phyloP scores from a whole-genome alignment of 2,797 vertebrate species.

The Lates japonicus region DNA sequence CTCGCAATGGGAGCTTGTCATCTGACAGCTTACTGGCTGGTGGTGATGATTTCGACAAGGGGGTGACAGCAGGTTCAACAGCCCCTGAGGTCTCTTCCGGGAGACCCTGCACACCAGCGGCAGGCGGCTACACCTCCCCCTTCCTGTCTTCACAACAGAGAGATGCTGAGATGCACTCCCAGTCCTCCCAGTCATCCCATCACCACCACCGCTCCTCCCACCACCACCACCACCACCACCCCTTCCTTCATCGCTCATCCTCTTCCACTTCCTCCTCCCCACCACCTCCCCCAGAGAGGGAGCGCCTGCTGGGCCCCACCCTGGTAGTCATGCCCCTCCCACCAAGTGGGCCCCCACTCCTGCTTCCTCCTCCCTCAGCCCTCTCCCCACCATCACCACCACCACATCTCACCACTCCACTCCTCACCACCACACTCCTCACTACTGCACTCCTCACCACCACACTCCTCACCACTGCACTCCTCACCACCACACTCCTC shows the following conservation, averaged over 20 bases:
- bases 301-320: constrained; percentile 82
- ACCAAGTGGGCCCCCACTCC: constrained; percentile 63
- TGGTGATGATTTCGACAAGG: constrained; percentile 86
- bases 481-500: constrained; percentile 77
- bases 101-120: constrained; percentile 73
- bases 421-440: constrained; percentile 61
- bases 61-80: constrained; percentile 56
- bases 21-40: constrained; percentile 86
- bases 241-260: constrained; percentile 57
- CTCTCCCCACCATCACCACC: constrained; percentile 75
- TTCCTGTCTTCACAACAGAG: constrained; percentile 91
- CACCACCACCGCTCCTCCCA: constrained; percentile 70
- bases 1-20: constrained; percentile 92
- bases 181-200: constrained; percentile 66
- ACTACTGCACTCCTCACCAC: constrained; percentile 64
- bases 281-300: constrained; percentile 79
- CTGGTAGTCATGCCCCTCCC: constrained; percentile 74
- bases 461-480: constrained; percentile 45
- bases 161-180: constrained; percentile 88
- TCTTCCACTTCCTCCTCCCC: constrained; percentile 82
- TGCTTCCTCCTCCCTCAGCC: constrained; percentile 70
- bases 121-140: constrained; percentile 89
- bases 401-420: constrained; percentile 80
- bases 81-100: constrained; percentile 70
- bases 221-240: constrained; percentile 70